Percentiles rank a stretch among this genome's conserved stretches.
phyloP scores from a whole-genome alignment of 2,888 invertebrate genomes.

The Brenthis ino region DNA sequence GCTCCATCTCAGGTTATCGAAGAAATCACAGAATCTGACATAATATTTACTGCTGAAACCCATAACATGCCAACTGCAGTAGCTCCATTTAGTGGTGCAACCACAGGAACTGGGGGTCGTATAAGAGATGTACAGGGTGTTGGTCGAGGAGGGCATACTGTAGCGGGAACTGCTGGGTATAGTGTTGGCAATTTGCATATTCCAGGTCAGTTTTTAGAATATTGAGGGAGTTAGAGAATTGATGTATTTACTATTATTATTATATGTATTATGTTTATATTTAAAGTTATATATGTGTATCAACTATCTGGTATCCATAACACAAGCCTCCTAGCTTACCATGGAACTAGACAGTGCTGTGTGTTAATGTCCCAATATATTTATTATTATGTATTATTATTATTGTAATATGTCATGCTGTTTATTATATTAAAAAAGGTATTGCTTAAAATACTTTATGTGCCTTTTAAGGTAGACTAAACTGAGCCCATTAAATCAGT shows the following conservation, averaged over 20 bases:
- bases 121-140: slow-evolving; percentile 97
- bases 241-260: background rate
- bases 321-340: too few species aligned
- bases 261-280: too few species aligned
- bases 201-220: slow-evolving; percentile 83
- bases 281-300: too few species aligned
- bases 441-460: too few species aligned
- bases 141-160: slow-evolving; percentile 95
- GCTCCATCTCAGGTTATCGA: slow-evolving; percentile 85
- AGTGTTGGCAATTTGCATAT: slow-evolving; percentile 96
- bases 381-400: too few species aligned
- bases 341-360: too few species aligned
- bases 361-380: too few species aligned
- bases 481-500: too few species aligned
- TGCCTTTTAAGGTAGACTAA: too few species aligned
- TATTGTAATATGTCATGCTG: background rate
- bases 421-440: too few species aligned
- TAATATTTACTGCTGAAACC: slow-evolving; percentile 99
- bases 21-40: slow-evolving; percentile 86
- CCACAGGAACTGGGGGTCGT: slow-evolving; percentile 98
- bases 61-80: slow-evolving; percentile 99
- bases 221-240: background rate
- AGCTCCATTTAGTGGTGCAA: slow-evolving; percentile 98
- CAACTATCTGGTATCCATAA: too few species aligned
- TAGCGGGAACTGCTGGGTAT: slow-evolving; percentile 98